Conservation (phyloP, 2,113 vertebrate genomes). For the Mirounga angustirostris region DNA sequence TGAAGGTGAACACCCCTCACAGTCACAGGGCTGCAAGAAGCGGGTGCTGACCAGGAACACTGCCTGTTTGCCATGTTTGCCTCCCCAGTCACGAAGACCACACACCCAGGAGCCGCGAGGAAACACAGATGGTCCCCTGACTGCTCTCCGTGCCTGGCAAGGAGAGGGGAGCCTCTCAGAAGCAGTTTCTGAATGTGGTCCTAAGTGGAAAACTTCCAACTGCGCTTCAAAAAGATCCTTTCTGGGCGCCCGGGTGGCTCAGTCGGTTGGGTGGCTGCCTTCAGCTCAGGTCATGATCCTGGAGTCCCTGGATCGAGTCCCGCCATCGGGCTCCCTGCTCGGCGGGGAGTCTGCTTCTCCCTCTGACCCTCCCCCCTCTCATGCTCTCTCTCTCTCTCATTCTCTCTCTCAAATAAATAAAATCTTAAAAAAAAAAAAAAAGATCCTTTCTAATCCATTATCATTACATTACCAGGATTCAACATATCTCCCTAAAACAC, state of each 20-base stretch:
- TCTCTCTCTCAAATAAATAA: too few relatives aligned
- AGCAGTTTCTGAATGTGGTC: background rate
- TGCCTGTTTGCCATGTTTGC: fast-evolving
- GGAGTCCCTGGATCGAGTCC: too few relatives aligned
- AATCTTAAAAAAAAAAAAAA: background rate
- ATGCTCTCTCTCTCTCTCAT: too few relatives aligned
- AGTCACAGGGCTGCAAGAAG: background rate
- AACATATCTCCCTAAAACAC: background rate
- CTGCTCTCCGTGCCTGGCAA: background rate
- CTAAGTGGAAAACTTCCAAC: background rate
- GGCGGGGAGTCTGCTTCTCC: too few relatives aligned
- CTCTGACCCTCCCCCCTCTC: too few relatives aligned
- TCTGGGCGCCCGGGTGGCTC: background rate
- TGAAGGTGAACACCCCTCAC: fast-evolving
- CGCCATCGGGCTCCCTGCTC: too few relatives aligned
- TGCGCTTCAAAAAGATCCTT: background rate
- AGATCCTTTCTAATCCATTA: background rate
- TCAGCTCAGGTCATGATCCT: too few relatives aligned
- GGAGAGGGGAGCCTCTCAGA: background rate
- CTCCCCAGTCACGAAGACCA: background rate
- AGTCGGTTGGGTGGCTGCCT: too few relatives aligned
- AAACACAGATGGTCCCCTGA: background rate
- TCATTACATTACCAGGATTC: background rate
- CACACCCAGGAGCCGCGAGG: background rate
- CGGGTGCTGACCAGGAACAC: background rate